Base-by-base conservation (phyloP, 2,797 vertebrate species). In the Carcharodon carcharias region DNA sequence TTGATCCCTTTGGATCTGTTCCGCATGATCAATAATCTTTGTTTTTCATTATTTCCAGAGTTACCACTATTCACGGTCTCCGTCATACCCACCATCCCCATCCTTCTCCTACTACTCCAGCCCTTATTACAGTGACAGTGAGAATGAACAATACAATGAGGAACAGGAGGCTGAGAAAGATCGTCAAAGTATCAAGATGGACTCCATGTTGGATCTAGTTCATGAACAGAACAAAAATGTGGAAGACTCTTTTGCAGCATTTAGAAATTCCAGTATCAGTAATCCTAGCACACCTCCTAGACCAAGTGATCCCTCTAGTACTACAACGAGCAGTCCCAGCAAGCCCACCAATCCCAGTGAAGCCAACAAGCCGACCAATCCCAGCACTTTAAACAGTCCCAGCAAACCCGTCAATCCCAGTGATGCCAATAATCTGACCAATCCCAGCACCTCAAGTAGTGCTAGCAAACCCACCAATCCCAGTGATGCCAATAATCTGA, bases 111-210 rank as follows among this genome's bases (percentile, higher is more conserved):
- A 6, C 2, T 14, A 8, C 4, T 50, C 80, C n/a, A 73, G 6
- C 26, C 58, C 73, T 6, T 40, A 5, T 87, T 18, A 91, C 61
- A 65, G 91, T 0, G 69, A 77, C 18, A 93, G 56, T n/a, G 67
- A 96, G 0, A 45, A 3, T 0, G 96, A 95, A 16, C 91, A 0
- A 7, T 96, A 96, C n/a, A 40, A 58, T 4, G 96, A 96, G 73
- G 96, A 96, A 9, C 28, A 95, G n/a, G 96, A 96, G 58, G 11
- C 23, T 54, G 91, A 56, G 73, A 96, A 54, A 23, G 92, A 96
- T 69, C 65, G 45, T 18, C 21, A 11, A 31, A 96, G 40, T 63
- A 96, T 96, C 94, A 95, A 95, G 45, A 11, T 35, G 31, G 4
- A 4, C 18, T 6, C 45, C 12, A 0, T n/a, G 26, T 2, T 54